Percentiles rank a stretch among this genome's conserved stretches.
Evolutionary conservation across 2,113 vertebrate genomes (phyloP).

Genomic region (Xenotilapia caudafasciata): DNA sequence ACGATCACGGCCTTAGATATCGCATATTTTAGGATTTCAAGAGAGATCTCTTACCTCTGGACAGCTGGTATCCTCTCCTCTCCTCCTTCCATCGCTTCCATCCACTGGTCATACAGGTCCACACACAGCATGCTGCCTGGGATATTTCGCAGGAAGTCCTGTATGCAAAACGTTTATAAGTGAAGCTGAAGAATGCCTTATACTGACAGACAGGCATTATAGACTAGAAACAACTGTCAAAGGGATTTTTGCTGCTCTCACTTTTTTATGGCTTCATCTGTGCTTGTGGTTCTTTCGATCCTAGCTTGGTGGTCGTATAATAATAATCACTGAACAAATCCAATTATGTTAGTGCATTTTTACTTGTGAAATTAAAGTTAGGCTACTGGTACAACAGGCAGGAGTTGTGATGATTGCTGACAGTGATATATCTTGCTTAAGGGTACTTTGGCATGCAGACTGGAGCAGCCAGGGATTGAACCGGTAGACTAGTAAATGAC

Average conservation of each 20-base stretch:
- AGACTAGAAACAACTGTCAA: neutral
- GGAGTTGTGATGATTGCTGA: neutral
- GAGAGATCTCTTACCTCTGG: slow-evolving; percentile 71
- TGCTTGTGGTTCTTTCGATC: neutral
- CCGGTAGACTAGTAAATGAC: neutral
- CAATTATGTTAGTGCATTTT: neutral
- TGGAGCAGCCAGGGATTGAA: neutral
- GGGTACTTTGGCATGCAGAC: neutral
- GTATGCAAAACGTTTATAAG: neutral
- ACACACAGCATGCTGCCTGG: slow-evolving; percentile 84
- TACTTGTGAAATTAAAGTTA: neutral
- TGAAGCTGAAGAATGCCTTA: neutral
- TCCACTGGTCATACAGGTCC: slow-evolving; percentile 85
- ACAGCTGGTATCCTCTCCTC: slow-evolving; percentile 74
- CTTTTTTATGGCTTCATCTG: neutral
- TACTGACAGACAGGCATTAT: neutral
- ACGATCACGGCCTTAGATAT: neutral
- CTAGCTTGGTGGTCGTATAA: neutral
- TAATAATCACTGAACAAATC: neutral
- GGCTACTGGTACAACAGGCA: neutral
- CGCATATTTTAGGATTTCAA: neutral
- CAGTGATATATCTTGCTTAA: neutral
- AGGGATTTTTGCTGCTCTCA: neutral
- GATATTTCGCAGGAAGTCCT: slow-evolving; percentile 92
- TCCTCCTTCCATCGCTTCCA: slow-evolving; percentile 76